phyloP scores from a whole-genome alignment of 2,888 invertebrate species.

The Adela reaumurella region DNA sequence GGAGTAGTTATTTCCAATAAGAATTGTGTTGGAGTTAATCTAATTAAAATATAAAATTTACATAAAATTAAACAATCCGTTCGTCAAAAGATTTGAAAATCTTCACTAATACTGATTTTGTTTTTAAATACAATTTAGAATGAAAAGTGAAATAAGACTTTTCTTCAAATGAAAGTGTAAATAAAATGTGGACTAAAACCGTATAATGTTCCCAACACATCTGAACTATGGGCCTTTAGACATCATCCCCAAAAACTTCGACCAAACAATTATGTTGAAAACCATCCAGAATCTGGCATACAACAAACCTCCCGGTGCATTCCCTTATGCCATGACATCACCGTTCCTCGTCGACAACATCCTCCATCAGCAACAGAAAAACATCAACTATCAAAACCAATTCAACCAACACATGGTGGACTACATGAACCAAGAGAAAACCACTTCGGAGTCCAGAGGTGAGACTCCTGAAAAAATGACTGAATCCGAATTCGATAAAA shows the following conservation, averaged over 20 bases:
- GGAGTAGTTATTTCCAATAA: no score
- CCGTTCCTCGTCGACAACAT: slow-evolving; percentile 62
- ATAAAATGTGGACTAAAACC: slow-evolving; percentile 5
- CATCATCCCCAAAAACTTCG: slow-evolving; percentile 32
- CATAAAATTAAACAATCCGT: no score
- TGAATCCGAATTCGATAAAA: slow-evolving; percentile 24
- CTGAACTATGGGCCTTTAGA: slow-evolving; percentile 43
- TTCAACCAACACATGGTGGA: slow-evolving; percentile 48
- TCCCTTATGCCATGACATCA: slow-evolving; percentile 52
- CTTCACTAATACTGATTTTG: no score
- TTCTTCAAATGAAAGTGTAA: no score
- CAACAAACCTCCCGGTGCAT: slow-evolving; percentile 19
- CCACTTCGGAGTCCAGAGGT: slow-evolving; percentile 14
- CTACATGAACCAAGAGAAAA: slow-evolving; percentile 1
- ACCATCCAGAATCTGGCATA: slow-evolving; percentile 40
- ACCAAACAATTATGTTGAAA: slow-evolving; percentile 49
- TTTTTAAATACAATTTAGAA: no score
- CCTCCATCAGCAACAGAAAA: slow-evolving; percentile 53
- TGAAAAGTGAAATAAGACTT: no score
- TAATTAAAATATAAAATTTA: no score
- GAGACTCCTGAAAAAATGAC: slow-evolving; percentile 35
- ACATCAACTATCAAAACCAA: slow-evolving; percentile 43
- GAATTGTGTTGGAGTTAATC: no score
- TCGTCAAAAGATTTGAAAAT: no score
- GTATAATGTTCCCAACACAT: slow-evolving; percentile 45